Evolutionary conservation across 2,888 invertebrate genomes (phyloP).

Genomic region (Dusona sp.): DNA sequence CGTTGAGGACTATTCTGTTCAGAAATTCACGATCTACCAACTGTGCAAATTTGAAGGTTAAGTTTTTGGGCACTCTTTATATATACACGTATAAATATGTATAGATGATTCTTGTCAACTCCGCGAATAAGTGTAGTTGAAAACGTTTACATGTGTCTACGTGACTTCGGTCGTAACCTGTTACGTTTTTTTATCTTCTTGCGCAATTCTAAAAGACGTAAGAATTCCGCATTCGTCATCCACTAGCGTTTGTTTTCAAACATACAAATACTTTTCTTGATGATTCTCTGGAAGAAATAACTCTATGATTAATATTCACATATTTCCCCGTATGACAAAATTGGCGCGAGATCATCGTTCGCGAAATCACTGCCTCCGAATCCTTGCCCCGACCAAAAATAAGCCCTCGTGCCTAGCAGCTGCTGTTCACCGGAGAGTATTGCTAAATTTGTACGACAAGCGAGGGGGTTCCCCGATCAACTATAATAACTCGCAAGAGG

Average conservation of each 20-base stretch:
- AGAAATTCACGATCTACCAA: neutral
- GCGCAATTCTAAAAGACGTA: neutral
- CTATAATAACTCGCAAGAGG: constrained; percentile 28
- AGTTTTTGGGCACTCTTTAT: neutral
- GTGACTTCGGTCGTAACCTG: neutral
- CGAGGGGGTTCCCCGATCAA: constrained; percentile 30
- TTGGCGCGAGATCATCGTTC: constrained; percentile 18
- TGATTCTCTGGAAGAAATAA: neutral
- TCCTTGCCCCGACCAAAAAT: neutral
- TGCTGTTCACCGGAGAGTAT: constrained; percentile 29
- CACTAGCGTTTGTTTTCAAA: neutral
- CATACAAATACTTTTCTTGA: neutral
- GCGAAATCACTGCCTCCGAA: neutral
- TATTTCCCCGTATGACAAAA: constrained; percentile 8
- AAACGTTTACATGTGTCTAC: neutral
- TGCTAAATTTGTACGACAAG: constrained; percentile 29
- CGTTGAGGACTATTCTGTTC: neutral
- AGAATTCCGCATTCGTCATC: constrained; percentile 1
- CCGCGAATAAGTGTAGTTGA: constrained; percentile 26
- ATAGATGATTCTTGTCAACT: constrained; percentile 19
- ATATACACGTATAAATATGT: neutral
- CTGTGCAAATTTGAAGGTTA: neutral
- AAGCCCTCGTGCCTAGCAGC: neutral
- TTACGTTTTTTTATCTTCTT: neutral
- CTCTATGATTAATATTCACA: neutral